Evolutionary conservation across 1,140 invertebrate species (phyloP).

Genomic region (Holotrichia oblita): DNA sequence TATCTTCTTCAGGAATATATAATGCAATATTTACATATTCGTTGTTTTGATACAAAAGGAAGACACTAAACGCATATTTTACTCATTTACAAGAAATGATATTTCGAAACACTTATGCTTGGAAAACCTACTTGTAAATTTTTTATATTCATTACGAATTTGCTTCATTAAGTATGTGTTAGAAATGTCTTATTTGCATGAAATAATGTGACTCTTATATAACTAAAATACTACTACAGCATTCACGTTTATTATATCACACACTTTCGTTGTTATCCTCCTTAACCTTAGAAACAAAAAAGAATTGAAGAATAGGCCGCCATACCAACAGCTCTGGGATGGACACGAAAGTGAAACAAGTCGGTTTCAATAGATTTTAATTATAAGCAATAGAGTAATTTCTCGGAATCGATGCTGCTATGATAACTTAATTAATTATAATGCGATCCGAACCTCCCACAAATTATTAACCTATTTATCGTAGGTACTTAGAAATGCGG

Average conservation of each 20-base stretch:
- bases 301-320: background rate
- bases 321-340: background rate
- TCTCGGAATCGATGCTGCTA: slow-evolving; percentile 7
- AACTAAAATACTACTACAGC: too few relatives aligned
- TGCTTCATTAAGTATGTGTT: background rate
- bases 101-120: too few relatives aligned
- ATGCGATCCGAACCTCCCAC: slow-evolving; percentile 5
- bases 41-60: background rate
- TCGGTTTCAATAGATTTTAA: slow-evolving; percentile 28
- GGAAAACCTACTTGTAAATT: too few relatives aligned
- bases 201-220: too few relatives aligned
- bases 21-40: too few relatives aligned
- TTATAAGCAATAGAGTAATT: slow-evolving; percentile 6
- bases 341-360: slow-evolving; percentile 21
- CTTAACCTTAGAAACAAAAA: background rate
- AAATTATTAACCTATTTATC: slow-evolving; percentile 29
- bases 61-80: background rate
- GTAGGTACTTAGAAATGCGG: slow-evolving; percentile 20
- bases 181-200: too few relatives aligned
- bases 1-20: too few relatives aligned
- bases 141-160: too few relatives aligned
- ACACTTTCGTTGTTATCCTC: background rate
- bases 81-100: too few relatives aligned
- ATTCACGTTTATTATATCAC: background rate
- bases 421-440: slow-evolving; percentile 34